A percentile compares a stretch with the other conserved stretches of the same genome.
Evolutionary conservation across 2,797 vertebrate species (phyloP).

Genomic region (Tokudaia muenninki): DNA sequence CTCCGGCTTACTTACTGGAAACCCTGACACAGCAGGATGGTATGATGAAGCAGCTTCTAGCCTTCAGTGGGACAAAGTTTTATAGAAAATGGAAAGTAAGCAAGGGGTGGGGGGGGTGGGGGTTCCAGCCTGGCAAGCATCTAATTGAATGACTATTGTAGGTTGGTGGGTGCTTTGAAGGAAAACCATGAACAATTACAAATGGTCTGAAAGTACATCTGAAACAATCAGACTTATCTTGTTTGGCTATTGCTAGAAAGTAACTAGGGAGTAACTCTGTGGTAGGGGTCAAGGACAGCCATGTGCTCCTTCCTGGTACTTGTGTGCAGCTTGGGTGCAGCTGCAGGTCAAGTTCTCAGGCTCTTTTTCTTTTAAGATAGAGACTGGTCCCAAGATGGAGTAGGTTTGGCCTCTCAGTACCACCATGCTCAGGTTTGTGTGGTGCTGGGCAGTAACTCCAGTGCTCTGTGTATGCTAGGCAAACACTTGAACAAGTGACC

Average conservation of each 20-base stretch:
- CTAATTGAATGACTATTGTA: background rate
- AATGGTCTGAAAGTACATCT: background rate
- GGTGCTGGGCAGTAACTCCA: background rate
- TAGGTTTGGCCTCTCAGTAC: too few species aligned
- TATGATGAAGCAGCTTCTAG: background rate
- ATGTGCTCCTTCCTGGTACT: background rate
- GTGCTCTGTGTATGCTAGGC: background rate
- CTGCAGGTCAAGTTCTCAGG: background rate
- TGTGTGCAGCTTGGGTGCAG: background rate
- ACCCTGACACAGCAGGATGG: background rate
- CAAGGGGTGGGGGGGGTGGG: background rate
- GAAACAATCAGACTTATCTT: background rate
- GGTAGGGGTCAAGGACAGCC: background rate
- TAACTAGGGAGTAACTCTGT: background rate
- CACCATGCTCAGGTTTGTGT: background rate
- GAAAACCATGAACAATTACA: background rate
- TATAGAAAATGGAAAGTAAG: background rate
- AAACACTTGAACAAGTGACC: background rate
- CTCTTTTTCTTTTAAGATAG: background rate
- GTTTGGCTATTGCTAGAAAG: background rate
- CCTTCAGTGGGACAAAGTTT: background rate
- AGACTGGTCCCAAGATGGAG: too few species aligned
- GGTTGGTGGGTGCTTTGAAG: background rate
- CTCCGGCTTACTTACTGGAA: background rate
- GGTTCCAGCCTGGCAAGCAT: background rate